Evolutionary conservation across 2,113 vertebrate genomes (phyloP), one percentile per base, ranked within the genome.

Genomic region (Taxidea taxus): DNA sequence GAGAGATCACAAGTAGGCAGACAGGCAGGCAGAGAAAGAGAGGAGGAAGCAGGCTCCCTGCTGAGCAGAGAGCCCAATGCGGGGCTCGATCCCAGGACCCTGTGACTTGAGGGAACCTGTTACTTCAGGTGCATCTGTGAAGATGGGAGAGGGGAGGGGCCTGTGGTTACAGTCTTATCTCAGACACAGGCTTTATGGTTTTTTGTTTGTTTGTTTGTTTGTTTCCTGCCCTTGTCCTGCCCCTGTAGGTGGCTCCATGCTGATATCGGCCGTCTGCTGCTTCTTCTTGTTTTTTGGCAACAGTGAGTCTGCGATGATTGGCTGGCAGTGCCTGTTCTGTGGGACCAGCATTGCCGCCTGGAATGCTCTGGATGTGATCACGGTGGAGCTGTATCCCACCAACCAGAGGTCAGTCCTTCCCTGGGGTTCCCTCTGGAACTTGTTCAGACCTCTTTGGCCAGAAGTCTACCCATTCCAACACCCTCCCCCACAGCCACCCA

Each of bases 271-370:
- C 0, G 99, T 99, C 96, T 99, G 99, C 97, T 99, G 99, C 85
- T 99, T 99, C 98, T 99, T 99, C 96, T 99, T 99, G 93, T 99
- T 99, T 90, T 99, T 99, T 0, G 99, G 99, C 95, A 99, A 99
- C 97, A 99, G 99, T 3, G 99, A 99, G 97, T 99, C 99, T 0
- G 99, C 99, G 0, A 99, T 99, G 98, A 99, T 99, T 3, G 99
- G 99, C 83, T 99, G 99, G 99, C 99, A 99, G 98, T 99, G 99
- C 98, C 99, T 99, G 66, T 99, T 99, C 98, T 99, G 99, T 0
- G 99, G 99, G 2, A 98, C 99, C 97, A 99, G 99, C 77, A 99
- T 99, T 1, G 99, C 99, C 0, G 99, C 99, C 83, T 99, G 99
- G 99, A 99, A 99, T 0, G 99, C 99, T 25, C 98, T 99, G 83